Percentiles rank a stretch among this genome's conserved stretches.
Conservation (phyloP, 2,888 invertebrate species). For the Amphipyra berbera region DNA sequence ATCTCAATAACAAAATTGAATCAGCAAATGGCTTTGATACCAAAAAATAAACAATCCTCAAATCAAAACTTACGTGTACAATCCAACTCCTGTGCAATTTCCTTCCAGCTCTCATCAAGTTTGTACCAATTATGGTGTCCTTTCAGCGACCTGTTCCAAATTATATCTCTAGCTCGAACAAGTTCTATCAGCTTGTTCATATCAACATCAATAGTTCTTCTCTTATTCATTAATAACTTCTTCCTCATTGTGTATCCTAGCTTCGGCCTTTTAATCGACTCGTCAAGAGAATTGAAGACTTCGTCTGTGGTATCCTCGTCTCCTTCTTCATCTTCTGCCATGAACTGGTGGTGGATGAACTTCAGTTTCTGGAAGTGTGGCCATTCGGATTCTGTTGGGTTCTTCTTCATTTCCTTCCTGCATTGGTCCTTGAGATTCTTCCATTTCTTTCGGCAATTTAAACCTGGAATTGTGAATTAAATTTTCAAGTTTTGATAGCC, state of each 20-base stretch:
- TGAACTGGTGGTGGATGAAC: slow-evolving; percentile 84
- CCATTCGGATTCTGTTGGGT: slow-evolving; percentile 82
- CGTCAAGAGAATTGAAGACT: slow-evolving; percentile 79
- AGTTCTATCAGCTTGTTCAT: slow-evolving; percentile 83
- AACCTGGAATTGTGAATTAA: slow-evolving; percentile 70
- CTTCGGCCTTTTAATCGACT: slow-evolving; percentile 83
- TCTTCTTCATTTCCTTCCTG: slow-evolving; percentile 86
- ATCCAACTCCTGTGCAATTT: slow-evolving; percentile 81
- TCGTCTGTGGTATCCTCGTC: slow-evolving; percentile 82
- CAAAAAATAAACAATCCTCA: neutral
- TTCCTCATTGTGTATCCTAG: slow-evolving; percentile 85
- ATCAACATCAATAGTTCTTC: slow-evolving; percentile 83
- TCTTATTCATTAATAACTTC: slow-evolving; percentile 82
- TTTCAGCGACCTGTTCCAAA: slow-evolving; percentile 85
- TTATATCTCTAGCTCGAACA: slow-evolving; percentile 79
- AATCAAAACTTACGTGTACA: slow-evolving; percentile 80
- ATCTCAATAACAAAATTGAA: no score
- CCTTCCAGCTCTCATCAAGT: slow-evolving; percentile 85
- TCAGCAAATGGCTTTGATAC: no score
- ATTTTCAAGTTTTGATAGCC: slow-evolving; percentile 3
- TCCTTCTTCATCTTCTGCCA: slow-evolving; percentile 82
- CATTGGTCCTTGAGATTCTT: slow-evolving; percentile 88
- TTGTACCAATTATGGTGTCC: slow-evolving; percentile 88
- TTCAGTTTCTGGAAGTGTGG: slow-evolving; percentile 82
- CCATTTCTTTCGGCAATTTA: slow-evolving; percentile 86